Conservation (phyloP, 2,113 vertebrate genomes). For the Stigmatopora argus region DNA sequence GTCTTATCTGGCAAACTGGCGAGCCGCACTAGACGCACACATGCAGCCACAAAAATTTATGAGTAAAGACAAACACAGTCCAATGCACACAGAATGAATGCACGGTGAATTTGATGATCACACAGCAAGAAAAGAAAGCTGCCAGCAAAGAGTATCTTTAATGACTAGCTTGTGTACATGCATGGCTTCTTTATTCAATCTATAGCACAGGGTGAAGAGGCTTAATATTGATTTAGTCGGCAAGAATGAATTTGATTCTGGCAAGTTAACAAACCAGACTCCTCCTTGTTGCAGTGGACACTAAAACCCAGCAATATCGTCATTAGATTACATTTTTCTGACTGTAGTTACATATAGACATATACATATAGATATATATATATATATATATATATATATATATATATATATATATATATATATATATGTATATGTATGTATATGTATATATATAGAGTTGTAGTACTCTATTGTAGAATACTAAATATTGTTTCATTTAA, state of each 20-base stretch:
- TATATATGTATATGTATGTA: too few relatives aligned
- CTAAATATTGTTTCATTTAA: neutral
- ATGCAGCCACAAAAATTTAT: neutral
- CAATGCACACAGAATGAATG: neutral
- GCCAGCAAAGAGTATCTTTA: neutral
- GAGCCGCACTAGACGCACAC: slow-evolving; percentile 28
- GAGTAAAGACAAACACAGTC: slow-evolving; percentile 26
- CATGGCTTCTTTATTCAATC: slow-evolving; percentile 1
- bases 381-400: too few relatives aligned
- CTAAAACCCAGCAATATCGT: neutral
- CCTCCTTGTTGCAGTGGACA: neutral
- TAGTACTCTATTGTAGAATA: too few relatives aligned
- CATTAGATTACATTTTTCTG: neutral
- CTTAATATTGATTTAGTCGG: neutral
- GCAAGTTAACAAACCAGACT: neutral
- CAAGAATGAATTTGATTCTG: neutral
- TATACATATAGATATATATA: too few relatives aligned
- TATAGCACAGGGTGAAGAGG: neutral
- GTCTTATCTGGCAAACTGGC: slow-evolving; percentile 41
- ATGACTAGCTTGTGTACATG: neutral
- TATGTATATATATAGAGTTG: too few relatives aligned
- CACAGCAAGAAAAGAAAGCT: neutral
- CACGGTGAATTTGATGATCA: slow-evolving; percentile 3
- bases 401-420: too few relatives aligned
- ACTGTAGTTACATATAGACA: too few relatives aligned